Conservation (phyloP, 35 echinoderm and acorn worm genomes). For the Diadema setosum region DNA sequence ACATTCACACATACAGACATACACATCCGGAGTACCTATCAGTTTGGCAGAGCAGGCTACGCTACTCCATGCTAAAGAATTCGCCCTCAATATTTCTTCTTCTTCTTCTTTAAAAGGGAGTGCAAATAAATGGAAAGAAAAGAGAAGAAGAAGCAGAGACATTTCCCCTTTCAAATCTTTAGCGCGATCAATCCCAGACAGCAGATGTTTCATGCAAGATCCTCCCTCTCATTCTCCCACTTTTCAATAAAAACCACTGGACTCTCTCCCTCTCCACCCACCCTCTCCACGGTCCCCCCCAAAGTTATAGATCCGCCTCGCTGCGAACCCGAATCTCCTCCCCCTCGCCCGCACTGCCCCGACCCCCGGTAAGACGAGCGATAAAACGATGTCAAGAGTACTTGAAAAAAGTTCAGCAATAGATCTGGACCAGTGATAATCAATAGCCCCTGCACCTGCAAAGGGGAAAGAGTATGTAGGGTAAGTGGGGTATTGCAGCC, state of each 20-base stretch:
- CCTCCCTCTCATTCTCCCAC: neutral
- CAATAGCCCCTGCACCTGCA: conserved; percentile 20
- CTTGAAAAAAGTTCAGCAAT: conserved; percentile 14
- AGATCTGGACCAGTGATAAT: conserved; percentile 5
- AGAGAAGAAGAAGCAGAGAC: neutral
- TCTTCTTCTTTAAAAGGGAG: no score
- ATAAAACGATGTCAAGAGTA: conserved; percentile 11
- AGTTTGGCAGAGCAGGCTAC: no score
- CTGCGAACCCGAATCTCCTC: neutral
- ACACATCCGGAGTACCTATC: no score
- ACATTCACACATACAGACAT: no score
- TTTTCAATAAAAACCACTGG: no score
- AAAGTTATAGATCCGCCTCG: neutral
- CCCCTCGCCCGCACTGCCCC: neutral
- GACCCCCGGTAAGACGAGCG: neutral
- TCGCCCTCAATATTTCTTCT: no score
- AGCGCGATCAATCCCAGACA: neutral
- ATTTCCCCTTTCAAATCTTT: neutral
- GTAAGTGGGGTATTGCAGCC: neutral
- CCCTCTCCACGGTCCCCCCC: neutral
- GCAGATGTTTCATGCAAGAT: neutral
- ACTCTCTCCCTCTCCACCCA: neutral
- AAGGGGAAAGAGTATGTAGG: neutral
- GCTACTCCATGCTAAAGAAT: no score
- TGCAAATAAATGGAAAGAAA: no score